Base-by-base conservation (phyloP, 1,140 invertebrate genomes). In the Uloborus diversus region DNA sequence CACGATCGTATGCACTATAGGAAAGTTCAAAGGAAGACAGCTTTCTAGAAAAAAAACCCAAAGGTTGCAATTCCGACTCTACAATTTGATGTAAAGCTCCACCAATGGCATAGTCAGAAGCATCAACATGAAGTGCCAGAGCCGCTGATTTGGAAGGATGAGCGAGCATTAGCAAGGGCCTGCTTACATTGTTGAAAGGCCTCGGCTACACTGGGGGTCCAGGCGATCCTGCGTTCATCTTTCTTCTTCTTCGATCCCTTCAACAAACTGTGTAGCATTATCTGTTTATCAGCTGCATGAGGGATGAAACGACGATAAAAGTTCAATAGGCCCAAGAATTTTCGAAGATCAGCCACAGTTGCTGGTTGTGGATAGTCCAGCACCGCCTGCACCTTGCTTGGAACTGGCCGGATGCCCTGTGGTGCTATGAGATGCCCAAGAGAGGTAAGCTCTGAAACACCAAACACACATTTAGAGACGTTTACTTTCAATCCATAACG, bases 261-360 rank as follows among this genome's bases (percentile, higher is more conserved):
- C n/a, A 57, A n/a, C 42, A 20, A 32, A n/a, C 3, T 32, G 4
- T 13, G 9, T 81, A 61, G 23, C 70, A 71, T 1, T 35, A 13
- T 32, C 76, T 78, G 3, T 66, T 28, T 70, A 1, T 35, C 35
- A 0, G 84, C 79, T 7, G 85, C 79, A 53, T 84, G 82, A 17
- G 70, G 80, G 20, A 88, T 69, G 75, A 87, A 88, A 79, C 81
- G 84, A 5, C 81, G 83, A 81, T 88, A 87, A 82, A 85, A 87
- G 68, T 86, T 86, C 3, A 87, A 64, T 28, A 86, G 69, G 2
- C 86, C 86, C 23, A 85, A n/a, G 79, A 86, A 86, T 5, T 82
- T 57, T 61, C 83, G 81, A 5, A 87, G 49, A 78, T 86, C 79
- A 11, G 81, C 81, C 25, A 84, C 68, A 73, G 86, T 83, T 32